Evolutionary conservation across 1,140 invertebrate genomes (phyloP), one percentile per base, ranked within the genome.

Genomic region (Calycopis cecrops): DNA sequence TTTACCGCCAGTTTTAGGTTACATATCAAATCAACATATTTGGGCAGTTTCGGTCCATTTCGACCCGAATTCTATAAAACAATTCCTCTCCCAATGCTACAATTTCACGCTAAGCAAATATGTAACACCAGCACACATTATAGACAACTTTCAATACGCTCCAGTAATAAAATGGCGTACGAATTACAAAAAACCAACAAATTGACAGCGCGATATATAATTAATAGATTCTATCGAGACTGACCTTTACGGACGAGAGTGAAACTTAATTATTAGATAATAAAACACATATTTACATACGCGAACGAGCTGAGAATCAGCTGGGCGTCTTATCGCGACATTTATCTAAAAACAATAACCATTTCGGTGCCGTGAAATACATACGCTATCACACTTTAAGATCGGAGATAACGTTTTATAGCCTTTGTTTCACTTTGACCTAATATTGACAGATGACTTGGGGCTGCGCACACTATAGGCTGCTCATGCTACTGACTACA

Each of bases 221-320:
- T 40, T 40, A 40, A 40, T 40, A 40, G 38, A 40, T 40, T 40
- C 38, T 40, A 60, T 59, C 54, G 33, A 47, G 21, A 55, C 60
- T n/a, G 59, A 73, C 67, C 65, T 71, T 69, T 65, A 40, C 62
- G 59, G 42, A 38, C 47, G 12, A 69, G 60, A 67, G 60, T 72
- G 57, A 61, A 69, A 60, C 68, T 61, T 64, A 67, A 55, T 56
- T 61, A 77, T 77, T 71, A 73, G 63, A 61, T 63, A 78, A 72
- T 69, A 77, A 75, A 79, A 73, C 62, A 71, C 61, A 72, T 77
- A 73, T 79, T 79, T 79, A 72, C 66, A 69, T 62, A 75, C 40
- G 14, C 21, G 63, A 60, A 57, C 44, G 52, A 61, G 38, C 62
- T 37, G 60, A 48, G 56, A 60, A 64, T 60, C 57, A 38, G 53